A percentile compares a stretch with the other conserved stretches of the same genome.
Conservation (phyloP, 2,888 invertebrate species). For the Chrysolina americana region DNA sequence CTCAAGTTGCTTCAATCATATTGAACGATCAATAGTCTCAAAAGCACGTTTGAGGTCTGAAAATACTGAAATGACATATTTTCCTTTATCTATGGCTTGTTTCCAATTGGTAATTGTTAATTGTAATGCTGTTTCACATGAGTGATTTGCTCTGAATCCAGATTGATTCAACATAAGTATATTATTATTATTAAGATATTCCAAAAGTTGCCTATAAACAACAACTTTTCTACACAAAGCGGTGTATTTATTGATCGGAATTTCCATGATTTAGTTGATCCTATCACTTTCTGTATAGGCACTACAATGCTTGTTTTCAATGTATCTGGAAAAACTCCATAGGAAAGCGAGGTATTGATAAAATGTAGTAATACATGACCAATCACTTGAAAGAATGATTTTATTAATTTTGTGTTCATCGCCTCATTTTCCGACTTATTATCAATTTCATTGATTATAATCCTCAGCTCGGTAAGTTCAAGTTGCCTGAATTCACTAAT, state of each 20-base stretch:
- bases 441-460: slow-evolving; percentile 10
- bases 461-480: slow-evolving; percentile 5
- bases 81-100: slow-evolving; percentile 23
- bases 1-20: slow-evolving; percentile 7
- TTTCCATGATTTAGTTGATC: slow-evolving; percentile 14
- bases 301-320: slow-evolving; percentile 19
- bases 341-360: slow-evolving; percentile 11
- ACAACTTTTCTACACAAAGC: slow-evolving; percentile 18
- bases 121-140: slow-evolving; percentile 19
- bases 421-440: slow-evolving; percentile 8
- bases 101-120: slow-evolving; percentile 20
- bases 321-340: slow-evolving; percentile 7
- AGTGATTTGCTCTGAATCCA: slow-evolving; percentile 17
- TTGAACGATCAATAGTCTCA: slow-evolving; percentile 26
- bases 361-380: slow-evolving; percentile 18
- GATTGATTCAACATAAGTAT: slow-evolving; percentile 21
- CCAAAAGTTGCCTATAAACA: slow-evolving; percentile 13
- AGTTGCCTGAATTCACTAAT: slow-evolving; percentile 11
- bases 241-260: slow-evolving; percentile 25
- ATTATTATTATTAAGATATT: slow-evolving; percentile 17
- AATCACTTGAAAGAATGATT: slow-evolving; percentile 17
- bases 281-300: slow-evolving; percentile 24
- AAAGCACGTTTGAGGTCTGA: slow-evolving; percentile 18
- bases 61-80: slow-evolving; percentile 8
- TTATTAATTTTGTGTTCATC: slow-evolving; percentile 5